Base-by-base conservation (phyloP, 2,888 invertebrate species). In the Campoplex capitator region DNA sequence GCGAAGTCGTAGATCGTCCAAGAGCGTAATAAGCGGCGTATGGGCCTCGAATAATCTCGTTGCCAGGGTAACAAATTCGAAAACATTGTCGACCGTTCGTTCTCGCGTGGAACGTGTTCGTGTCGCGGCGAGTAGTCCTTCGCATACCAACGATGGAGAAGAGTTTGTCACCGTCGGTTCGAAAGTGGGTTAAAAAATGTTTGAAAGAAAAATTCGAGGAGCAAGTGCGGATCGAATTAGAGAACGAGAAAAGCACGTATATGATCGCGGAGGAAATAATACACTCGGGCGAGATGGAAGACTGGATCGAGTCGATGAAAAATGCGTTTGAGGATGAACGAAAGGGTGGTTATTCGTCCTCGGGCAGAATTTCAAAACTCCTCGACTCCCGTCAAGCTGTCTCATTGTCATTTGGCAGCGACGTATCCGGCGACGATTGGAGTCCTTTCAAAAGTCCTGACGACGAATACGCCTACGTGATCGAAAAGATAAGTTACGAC, bases 361-460 rank as follows among this genome's bases (percentile, higher is more conserved):
- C 80, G 13, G 76, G 71, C 16, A 62, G 86, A 9, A 70, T 54
- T 51, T 87, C 86, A 4, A 32, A 65, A 16, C 28, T 80, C 32
- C 3, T 42, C 3, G 73, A 89, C 35, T 91, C 90, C 23, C 89
- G 90, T 42, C 90, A 92, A 13, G 90, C 89, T 4, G 92, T 93
- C 0, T 91, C 93, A 0, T 77, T 91, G 56, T 93, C 94, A 1
- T 92, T 88, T 45, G 78, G 87, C 0, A 94, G 92, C 51, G 93
- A 94, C 65, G 79, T 92, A n/a, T 92, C 91, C n/a, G 89, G 87
- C 11, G 94, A 94, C 65, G 94, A 94, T 13, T 94, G 93, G 94
- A 91, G 89, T 3, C 81, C 90, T 2, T 76, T 88, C 11, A 90
- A 91, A 83, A 90, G 84, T 13, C 87, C 89, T 3, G 78, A 86